Conservation (phyloP, 2,113 vertebrate genomes). For the Trinectes maculatus region DNA sequence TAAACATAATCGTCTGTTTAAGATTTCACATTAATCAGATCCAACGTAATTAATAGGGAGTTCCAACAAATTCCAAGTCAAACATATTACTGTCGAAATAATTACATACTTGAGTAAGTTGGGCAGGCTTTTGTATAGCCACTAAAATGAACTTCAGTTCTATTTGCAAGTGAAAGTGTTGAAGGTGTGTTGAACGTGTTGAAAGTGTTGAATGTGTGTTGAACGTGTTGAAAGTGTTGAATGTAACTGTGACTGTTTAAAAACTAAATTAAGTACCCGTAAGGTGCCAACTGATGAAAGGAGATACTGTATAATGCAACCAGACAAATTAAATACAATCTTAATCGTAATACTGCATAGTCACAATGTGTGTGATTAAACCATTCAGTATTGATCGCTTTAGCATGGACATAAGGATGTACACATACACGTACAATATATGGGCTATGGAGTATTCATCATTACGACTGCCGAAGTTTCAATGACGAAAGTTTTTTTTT, state of each 20-base stretch:
- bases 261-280: conserved; percentile 1
- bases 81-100: conserved; percentile 30
- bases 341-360: conserved; percentile 18
- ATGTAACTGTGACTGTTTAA: neutral
- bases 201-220: too few relatives aligned
- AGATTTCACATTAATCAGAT: conserved; percentile 50
- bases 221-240: too few relatives aligned
- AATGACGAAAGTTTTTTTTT: too few relatives aligned
- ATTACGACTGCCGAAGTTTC: too few relatives aligned
- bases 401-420: neutral
- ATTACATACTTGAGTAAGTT: conserved; percentile 28
- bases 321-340: conserved; percentile 35
- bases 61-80: conserved; percentile 27
- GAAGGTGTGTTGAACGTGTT: too few relatives aligned
- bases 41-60: conserved; percentile 39
- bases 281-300: neutral
- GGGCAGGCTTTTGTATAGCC: conserved; percentile 3
- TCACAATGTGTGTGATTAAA: too few relatives aligned
- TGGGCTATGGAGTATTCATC: neutral
- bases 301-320: conserved; percentile 5
- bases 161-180: too few relatives aligned
- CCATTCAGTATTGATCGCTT: conserved; percentile 2
- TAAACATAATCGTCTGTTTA: conserved; percentile 61
- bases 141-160: conserved; percentile 18
- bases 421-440: neutral